phyloP scores from a whole-genome alignment of 2,113 vertebrate species.

The Sander vitreus region DNA sequence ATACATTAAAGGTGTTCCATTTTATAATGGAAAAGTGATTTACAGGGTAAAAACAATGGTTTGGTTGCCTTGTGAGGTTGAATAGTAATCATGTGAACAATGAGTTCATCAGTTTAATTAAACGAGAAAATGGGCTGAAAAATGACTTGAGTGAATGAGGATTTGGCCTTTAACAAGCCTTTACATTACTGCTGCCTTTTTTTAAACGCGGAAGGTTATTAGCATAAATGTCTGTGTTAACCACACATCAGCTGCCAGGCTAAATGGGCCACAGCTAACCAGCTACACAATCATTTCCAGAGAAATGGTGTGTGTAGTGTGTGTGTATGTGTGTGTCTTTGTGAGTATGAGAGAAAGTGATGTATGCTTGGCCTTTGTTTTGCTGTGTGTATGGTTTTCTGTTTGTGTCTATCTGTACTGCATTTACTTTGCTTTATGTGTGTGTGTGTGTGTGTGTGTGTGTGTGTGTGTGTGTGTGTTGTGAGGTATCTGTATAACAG shows the following conservation, averaged over 20 bases:
- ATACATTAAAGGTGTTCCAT: background rate
- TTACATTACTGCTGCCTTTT: slow-evolving; percentile 64
- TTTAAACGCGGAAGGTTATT: slow-evolving; percentile 65
- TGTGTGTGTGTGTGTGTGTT: slow-evolving; percentile 9
- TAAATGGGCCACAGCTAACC: slow-evolving; percentile 74
- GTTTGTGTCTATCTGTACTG: slow-evolving; percentile 46
- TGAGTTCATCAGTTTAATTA: slow-evolving; percentile 67
- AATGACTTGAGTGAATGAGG: slow-evolving; percentile 50
- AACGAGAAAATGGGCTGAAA: slow-evolving; percentile 70
- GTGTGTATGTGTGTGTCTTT: slow-evolving; percentile 7
- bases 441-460: slow-evolving; percentile 20
- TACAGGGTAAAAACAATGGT: background rate
- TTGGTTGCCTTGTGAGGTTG: slow-evolving; percentile 20
- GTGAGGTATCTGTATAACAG: slow-evolving; percentile 29
- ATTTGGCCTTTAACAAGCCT: slow-evolving; percentile 74
- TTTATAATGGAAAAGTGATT: slow-evolving; percentile 11
- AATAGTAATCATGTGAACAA: slow-evolving; percentile 52
- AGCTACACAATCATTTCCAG: slow-evolving; percentile 59
- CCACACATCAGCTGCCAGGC: slow-evolving; percentile 75
- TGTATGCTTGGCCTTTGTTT: slow-evolving; percentile 62
- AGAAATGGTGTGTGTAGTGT: slow-evolving; percentile 52
- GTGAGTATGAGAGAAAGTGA: slow-evolving; percentile 29
- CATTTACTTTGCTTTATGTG: slow-evolving; percentile 8
- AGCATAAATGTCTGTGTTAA: slow-evolving; percentile 81
- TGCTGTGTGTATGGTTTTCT: slow-evolving; percentile 25